Evolutionary conservation across 2,888 invertebrate genomes (phyloP).

Genomic region (Papilio demoleus): DNA sequence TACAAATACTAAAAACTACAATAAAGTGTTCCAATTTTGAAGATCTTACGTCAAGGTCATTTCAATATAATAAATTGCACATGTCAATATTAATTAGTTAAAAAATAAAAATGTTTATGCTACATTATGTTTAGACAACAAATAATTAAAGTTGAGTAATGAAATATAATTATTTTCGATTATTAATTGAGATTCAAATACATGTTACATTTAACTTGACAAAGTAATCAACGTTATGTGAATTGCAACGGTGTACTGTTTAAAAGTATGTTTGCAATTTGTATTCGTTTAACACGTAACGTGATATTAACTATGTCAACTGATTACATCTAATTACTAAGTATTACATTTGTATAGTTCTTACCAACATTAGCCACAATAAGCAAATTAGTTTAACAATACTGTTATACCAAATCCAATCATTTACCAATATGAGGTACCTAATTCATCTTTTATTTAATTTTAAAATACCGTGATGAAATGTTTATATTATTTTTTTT

Average conservation of each 20-base stretch:
- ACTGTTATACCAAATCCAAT: too few relatives aligned
- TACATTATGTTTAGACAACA: constrained; percentile 12
- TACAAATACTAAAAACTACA: not conserved
- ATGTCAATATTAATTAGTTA: constrained; percentile 24
- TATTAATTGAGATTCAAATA: constrained; percentile 8
- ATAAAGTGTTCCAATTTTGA: not conserved
- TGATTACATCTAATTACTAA: not conserved
- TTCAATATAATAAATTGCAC: constrained; percentile 10
- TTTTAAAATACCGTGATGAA: too few relatives aligned
- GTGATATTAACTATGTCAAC: constrained; percentile 23
- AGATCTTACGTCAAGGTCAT: constrained; percentile 11
- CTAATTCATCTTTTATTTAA: too few relatives aligned
- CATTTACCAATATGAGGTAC: too few relatives aligned
- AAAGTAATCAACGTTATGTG: constrained; percentile 5
- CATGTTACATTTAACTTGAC: constrained; percentile 21
- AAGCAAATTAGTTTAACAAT: too few relatives aligned
- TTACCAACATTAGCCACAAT: too few relatives aligned
- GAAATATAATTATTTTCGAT: constrained; percentile 21
- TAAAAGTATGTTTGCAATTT: constrained; percentile 19
- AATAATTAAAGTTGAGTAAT: constrained; percentile 21
- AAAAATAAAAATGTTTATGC: not conserved
- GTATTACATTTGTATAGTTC: not conserved
- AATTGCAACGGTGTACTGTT: not conserved
- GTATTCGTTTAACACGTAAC: constrained; percentile 24
- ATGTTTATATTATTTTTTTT: too few relatives aligned